Conservation (phyloP, 2,888 invertebrate species). For the Aporophyla nigra region DNA sequence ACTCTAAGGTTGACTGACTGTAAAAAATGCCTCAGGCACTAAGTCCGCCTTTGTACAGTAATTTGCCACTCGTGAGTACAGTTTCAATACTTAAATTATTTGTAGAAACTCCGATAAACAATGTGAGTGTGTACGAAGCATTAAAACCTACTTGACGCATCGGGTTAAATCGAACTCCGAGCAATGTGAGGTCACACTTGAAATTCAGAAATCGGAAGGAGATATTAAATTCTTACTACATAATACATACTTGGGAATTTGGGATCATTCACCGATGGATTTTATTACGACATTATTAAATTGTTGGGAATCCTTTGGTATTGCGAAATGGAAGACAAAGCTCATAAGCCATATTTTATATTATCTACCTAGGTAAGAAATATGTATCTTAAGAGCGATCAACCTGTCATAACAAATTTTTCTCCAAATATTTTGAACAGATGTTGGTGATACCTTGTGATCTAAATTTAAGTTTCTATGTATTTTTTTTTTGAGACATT, state of each 20-base stretch:
- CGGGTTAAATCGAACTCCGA: constrained; percentile 1
- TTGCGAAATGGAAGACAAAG: not conserved
- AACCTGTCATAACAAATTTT: no score
- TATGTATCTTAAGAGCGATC: not conserved
- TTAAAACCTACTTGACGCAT: not conserved
- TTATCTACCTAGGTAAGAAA: not conserved
- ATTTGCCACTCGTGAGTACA: no score
- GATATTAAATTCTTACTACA: constrained; percentile 45
- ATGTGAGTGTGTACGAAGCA: not conserved
- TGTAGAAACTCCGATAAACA: not conserved
- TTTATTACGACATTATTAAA: constrained; percentile 35
- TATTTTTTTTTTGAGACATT: no score
- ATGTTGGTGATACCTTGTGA: no score
- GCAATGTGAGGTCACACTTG: not conserved
- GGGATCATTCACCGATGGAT: constrained; percentile 8
- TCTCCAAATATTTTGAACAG: no score
- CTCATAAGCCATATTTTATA: not conserved
- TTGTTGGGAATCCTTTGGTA: not conserved
- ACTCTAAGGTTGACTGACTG: no score
- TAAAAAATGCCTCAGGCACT: no score
- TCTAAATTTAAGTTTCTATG: no score
- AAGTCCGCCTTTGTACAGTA: no score
- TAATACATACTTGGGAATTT: constrained; percentile 23
- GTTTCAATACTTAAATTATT: not conserved
- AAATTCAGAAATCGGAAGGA: constrained; percentile 21